These are phyloP conservation scores for Sinotaia quadrata DNA, from an alignment of 2,888 invertebrate genomes.

Conservation along the genomic window DNA sequence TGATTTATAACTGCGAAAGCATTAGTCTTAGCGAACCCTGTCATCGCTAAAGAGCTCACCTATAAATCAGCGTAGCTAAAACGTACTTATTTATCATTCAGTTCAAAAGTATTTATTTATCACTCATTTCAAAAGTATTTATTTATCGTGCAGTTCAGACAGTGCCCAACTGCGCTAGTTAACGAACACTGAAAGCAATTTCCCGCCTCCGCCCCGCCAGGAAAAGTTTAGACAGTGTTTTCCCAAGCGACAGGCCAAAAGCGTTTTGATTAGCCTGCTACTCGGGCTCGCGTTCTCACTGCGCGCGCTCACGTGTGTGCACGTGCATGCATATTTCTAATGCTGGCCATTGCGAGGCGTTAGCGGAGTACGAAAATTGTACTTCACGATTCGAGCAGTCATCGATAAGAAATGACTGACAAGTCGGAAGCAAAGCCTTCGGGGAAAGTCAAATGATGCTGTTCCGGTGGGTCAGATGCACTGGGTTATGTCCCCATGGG, in stretches of 20 bases:
- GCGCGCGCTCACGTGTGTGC: constrained; percentile 1
- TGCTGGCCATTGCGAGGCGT: neutral
- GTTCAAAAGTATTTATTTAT: no score
- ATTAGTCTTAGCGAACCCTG: no score
- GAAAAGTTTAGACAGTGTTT: neutral
- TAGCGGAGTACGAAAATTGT: neutral
- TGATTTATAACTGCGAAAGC: no score
- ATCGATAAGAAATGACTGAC: constrained; percentile 17
- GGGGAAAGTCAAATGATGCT: constrained; percentile 13
- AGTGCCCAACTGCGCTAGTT: constrained; percentile 15
- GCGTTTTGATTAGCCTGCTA: constrained; percentile 8
- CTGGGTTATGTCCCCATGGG: constrained; percentile 22
- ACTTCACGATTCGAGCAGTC: constrained; percentile 1
- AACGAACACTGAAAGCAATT: constrained; percentile 21
- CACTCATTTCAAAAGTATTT: no score
- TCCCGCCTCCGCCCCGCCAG: neutral
- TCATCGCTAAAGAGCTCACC: no score
- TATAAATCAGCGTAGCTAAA: no score
- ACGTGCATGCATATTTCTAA: constrained; percentile 6
- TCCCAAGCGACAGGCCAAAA: neutral
- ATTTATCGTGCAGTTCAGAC: no score
- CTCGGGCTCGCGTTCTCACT: neutral
- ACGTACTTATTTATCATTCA: no score
- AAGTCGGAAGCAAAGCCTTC: neutral
- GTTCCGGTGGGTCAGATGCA: constrained; percentile 12